Evolutionary conservation across 2,797 vertebrate genomes (phyloP), one percentile per base, ranked within the genome.

Genomic region (Psittacula echo): DNA sequence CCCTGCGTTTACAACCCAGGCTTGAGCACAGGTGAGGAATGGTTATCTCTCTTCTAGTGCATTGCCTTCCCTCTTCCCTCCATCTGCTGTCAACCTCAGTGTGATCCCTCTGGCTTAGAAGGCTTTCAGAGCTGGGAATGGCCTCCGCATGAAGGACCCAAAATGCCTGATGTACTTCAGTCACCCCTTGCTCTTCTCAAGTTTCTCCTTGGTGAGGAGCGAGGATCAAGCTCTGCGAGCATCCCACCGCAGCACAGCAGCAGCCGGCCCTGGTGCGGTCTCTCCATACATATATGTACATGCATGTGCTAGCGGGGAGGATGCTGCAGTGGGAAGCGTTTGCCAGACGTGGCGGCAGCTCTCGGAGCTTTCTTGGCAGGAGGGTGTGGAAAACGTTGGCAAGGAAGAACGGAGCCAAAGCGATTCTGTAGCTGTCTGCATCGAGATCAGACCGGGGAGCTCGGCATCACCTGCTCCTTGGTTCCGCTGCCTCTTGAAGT

Each of bases 361-460:
- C 78, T 64, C 1, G 0, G 72, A 41, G 51, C 41, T 91, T 80
- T 93, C 93, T 95, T 96, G 96, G 95, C 95, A 95, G 72, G 65
- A 92, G 45, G 26, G 30, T 60, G 78, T 92, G 95, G 92, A 96
- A 96, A 96, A 87, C 53, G 77, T 75, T 90, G 89, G 92, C 45
- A 65, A 87, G 96, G 83, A 48, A 29, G 29, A 65, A 11, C 0
- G 45, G 66, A 92, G 88, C 85, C 48, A 19, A 42, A 12, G 80
- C 76, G 29, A 87, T 7, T 8, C 48, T 90, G 90, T 18, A 65
- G 85, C 68, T 5, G 87, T 34, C 67, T 85, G 85, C 79, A 21
- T 58, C 0, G 0, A 32, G 81, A 64, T 34, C 27, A 13, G 77
- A 11, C 72, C 5, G 26, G 22, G 54, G 54, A 22, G 81, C 78